Evolutionary conservation across 2,888 invertebrate genomes (phyloP).

Genomic region (Candidula unifasciata): DNA sequence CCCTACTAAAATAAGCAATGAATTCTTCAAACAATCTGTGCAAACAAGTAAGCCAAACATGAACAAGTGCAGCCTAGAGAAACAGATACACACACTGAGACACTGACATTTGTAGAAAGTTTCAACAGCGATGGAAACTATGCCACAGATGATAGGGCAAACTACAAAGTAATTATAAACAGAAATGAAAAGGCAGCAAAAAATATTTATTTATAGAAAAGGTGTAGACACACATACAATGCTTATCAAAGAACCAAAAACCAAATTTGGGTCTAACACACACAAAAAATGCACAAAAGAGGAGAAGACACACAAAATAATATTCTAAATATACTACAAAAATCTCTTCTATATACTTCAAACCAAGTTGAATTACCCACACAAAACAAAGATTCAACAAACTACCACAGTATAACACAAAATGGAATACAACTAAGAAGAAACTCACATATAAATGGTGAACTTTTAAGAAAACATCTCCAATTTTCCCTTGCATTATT

Average conservation of each 20-base stretch:
- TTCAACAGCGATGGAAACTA: neutral
- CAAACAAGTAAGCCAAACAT: conserved; percentile 3
- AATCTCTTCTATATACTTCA: too few relatives aligned
- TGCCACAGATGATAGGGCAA: neutral
- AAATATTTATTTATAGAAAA: neutral
- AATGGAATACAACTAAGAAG: neutral
- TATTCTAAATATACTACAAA: too few relatives aligned
- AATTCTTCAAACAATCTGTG: neutral
- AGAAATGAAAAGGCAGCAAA: neutral
- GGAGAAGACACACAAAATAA: too few relatives aligned
- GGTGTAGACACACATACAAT: too few relatives aligned
- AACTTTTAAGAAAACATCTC: too few relatives aligned
- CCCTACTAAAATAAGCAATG: neutral
- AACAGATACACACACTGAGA: neutral
- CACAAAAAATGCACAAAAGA: too few relatives aligned
- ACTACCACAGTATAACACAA: neutral
- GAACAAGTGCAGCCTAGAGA: neutral
- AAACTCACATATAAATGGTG: neutral
- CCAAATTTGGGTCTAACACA: too few relatives aligned
- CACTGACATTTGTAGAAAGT: neutral
- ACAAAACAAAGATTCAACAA: conserved; percentile 1
- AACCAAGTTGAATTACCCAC: too few relatives aligned
- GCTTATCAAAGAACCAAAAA: too few relatives aligned
- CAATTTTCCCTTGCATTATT: too few relatives aligned
- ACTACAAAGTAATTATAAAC: neutral